A percentile compares a stretch with the other conserved stretches of the same genome.
Evolutionary conservation across 92 coral and sea anemone genomes (phyloP).

Genomic region (Porites lobata): DNA sequence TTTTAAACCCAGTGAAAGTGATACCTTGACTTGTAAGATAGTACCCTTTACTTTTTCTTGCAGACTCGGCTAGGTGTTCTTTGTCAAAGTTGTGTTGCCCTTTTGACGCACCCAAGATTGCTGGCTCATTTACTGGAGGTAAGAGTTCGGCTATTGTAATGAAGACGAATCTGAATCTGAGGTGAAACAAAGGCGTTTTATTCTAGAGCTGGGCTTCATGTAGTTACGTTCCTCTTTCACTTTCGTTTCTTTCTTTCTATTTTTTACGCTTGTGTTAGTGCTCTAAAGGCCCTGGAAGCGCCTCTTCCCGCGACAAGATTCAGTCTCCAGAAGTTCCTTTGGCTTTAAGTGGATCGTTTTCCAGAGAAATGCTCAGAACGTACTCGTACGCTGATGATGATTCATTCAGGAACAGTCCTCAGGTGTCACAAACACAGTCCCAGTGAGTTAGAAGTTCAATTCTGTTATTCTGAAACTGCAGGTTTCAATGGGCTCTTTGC

Average conservation of each 20-base stretch:
- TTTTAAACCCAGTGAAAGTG: too few relatives aligned
- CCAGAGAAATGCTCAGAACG: conserved; percentile 90
- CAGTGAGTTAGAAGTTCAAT: conserved; percentile 64
- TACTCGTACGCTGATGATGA: conserved; percentile 96
- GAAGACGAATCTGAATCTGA: background rate
- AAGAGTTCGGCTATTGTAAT: conserved; percentile 5
- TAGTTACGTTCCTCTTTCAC: background rate
- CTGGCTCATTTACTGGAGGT: conserved; percentile 98
- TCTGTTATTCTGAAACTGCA: background rate
- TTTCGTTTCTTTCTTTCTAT: background rate
- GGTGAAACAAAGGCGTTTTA: too few relatives aligned
- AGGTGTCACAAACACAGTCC: conserved; percentile 85
- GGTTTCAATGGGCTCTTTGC: too few relatives aligned
- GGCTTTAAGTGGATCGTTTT: conserved; percentile 80
- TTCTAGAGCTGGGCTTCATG: too few relatives aligned
- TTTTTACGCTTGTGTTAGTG: background rate
- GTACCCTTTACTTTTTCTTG: background rate
- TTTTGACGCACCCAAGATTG: conserved; percentile 92
- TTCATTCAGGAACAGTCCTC: conserved; percentile 86
- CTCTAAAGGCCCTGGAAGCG: conserved; percentile 31
- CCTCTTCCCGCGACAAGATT: conserved; percentile 4
- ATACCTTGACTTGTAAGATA: background rate
- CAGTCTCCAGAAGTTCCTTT: conserved; percentile 58
- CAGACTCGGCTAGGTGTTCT: conserved; percentile 86
- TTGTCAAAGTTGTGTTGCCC: conserved; percentile 93